Base-by-base conservation (phyloP, 2,888 invertebrate species). In the Dione vanillae region DNA sequence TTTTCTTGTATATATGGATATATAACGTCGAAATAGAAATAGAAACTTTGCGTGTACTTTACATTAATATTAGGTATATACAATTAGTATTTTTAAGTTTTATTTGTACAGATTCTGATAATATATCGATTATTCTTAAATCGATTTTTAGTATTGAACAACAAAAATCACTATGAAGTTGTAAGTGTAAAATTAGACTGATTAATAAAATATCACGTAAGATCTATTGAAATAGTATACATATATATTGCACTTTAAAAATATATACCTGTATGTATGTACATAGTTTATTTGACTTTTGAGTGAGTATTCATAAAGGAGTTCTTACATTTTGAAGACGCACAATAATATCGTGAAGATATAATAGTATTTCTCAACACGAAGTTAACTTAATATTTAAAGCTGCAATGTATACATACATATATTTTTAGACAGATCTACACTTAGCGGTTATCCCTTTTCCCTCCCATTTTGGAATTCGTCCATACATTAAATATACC, bases 371-470 rank as follows among this genome's bases (percentile, higher is more conserved):
- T n/a, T n/a, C n/a, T n/a, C n/a, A n/a, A n/a, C n/a, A n/a, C n/a
- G n/a, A n/a, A n/a, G n/a, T n/a, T n/a, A n/a, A n/a, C n/a, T n/a
- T 8, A 16, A 47, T 16, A 6, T 40, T 56, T 6, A 40, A 56
- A 40, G 56, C n/a, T 56, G 40, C 37, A 40, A 56, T 40, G 11
- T 67, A n/a, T 19, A 5, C 5, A 27, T 72, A 72, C 67, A 27
- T 72, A 72, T 72, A 72, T 72, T 72, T 72, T 72, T 67, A 27
- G 67, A 72, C 64, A 3, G 54, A 40, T 43, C 6, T 61, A 45
- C 43, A 61, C 43, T 54, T 67, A 41, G 16, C 66, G 56, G 56
- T 27, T 58, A 61, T 51, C 35, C 64, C 67, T 8, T 16, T 43
- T 56, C 41, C 52, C 62, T 16, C 45, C 61, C 61, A 51, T 58